Evolutionary conservation across 2,113 vertebrate species (phyloP).

Genomic region (Clarias macrocephalus): DNA sequence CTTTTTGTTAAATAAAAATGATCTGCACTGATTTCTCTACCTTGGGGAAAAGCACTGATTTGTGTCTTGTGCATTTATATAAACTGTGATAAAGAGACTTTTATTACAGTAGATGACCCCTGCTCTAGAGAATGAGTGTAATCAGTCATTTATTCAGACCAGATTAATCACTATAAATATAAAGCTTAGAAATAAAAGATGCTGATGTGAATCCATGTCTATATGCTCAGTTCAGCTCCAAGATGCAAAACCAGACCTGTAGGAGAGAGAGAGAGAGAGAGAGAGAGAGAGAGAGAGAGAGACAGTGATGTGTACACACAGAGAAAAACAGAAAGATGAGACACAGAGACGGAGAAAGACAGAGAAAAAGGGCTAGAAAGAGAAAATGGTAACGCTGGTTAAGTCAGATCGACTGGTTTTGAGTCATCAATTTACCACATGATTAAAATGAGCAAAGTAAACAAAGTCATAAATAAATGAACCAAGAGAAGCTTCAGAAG

Average conservation of each 20-base stretch:
- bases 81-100: too few species aligned
- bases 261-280: not conserved
- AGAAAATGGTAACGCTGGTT: not conserved
- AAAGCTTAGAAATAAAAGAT: not conserved
- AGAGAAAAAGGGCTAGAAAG: too few species aligned
- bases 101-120: too few species aligned
- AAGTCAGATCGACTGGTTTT: not conserved
- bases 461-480: not conserved
- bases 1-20: too few species aligned
- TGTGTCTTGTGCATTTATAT: too few species aligned
- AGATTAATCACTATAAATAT: not conserved
- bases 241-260: constrained; percentile 72
- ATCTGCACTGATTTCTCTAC: too few species aligned
- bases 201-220: not conserved
- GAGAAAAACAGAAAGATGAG: not conserved
- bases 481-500: too few species aligned
- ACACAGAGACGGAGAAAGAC: not conserved
- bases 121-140: too few species aligned
- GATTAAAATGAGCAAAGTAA: not conserved
- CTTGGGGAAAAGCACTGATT: too few species aligned
- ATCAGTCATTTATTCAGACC: too few species aligned
- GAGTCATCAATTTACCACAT: not conserved
- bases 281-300: not conserved
- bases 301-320: not conserved
- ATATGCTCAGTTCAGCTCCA: too few species aligned